Conservation (phyloP, 2,888 invertebrate genomes). For the Anoncus sp. region DNA sequence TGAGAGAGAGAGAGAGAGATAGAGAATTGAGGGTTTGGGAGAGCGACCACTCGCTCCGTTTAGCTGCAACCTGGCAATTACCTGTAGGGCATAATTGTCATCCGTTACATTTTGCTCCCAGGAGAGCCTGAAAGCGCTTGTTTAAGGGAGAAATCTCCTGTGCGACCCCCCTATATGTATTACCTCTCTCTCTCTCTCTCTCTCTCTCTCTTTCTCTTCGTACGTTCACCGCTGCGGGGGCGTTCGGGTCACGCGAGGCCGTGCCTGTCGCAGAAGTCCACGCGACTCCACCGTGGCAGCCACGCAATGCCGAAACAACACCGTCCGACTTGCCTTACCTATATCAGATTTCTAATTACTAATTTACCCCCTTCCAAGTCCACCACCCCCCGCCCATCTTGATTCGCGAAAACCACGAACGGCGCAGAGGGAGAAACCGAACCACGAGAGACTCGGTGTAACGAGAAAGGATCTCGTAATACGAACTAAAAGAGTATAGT, state of each 20-base stretch:
- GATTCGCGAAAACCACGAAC: conserved; percentile 17
- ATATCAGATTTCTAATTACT: conserved; percentile 83
- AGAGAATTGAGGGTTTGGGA: conserved; percentile 59
- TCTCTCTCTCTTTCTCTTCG: conserved; percentile 56
- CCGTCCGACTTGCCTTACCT: conserved; percentile 76
- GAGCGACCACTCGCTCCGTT: conserved; percentile 77
- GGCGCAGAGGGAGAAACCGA: neutral
- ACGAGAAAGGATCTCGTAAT: neutral
- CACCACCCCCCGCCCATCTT: conserved; percentile 16
- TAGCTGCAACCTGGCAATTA: conserved; percentile 81
- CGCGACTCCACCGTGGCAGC: conserved; percentile 78
- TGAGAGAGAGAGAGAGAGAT: conserved; percentile 12
- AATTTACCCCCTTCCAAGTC: conserved; percentile 75
- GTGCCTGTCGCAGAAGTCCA: conserved; percentile 83
- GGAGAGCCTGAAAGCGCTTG: conserved; percentile 50
- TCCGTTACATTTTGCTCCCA: conserved; percentile 78
- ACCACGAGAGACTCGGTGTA: neutral
- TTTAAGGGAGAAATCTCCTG: conserved; percentile 42
- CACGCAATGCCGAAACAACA: conserved; percentile 82
- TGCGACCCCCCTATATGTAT: conserved; percentile 55
- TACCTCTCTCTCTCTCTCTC: conserved; percentile 20
- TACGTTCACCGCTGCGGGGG: conserved; percentile 68
- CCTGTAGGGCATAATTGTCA: conserved; percentile 82
- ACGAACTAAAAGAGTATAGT: neutral
- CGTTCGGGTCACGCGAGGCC: conserved; percentile 82